Percentiles rank a stretch among this genome's conserved stretches.
phyloP scores from a whole-genome alignment of 92 coral and sea anemone species.

The Montipora capitata region DNA sequence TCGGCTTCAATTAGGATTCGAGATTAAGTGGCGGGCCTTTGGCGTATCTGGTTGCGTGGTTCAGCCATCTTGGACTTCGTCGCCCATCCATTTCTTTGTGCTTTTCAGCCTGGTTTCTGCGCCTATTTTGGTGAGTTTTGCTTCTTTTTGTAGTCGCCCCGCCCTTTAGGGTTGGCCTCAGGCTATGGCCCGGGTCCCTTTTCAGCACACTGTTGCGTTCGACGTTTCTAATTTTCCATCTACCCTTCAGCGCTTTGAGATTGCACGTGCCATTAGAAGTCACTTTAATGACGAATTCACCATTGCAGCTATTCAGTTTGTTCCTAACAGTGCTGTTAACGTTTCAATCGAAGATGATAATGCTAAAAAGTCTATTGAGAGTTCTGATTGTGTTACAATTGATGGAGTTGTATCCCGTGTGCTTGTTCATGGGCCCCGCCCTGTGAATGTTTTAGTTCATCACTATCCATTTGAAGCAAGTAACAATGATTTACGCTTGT shows the following conservation, averaged over 20 bases:
- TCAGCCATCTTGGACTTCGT: no score
- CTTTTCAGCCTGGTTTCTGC: no score
- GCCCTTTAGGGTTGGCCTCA: no score
- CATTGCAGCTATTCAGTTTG: background rate
- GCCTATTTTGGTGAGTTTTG: no score
- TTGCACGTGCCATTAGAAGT: background rate
- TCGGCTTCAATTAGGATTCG: background rate
- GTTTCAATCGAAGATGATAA: background rate
- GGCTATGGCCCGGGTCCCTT: background rate
- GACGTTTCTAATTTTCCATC: background rate
- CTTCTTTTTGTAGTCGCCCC: no score
- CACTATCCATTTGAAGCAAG: no score
- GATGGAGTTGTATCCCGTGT: background rate
- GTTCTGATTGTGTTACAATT: background rate
- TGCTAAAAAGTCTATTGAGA: background rate
- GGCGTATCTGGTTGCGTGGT: no score
- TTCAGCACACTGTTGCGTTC: background rate
- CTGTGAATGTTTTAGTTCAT: no score
- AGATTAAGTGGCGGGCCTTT: no score
- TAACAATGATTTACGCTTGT: accelerated
- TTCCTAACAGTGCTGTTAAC: background rate
- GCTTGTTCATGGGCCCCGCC: no score
- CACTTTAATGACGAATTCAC: background rate
- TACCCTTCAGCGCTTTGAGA: background rate
- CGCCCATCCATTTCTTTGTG: no score